Evolutionary conservation across 2,888 invertebrate genomes (phyloP), one percentile per base, ranked within the genome.

Genomic region (Microdon myrmicae): DNA sequence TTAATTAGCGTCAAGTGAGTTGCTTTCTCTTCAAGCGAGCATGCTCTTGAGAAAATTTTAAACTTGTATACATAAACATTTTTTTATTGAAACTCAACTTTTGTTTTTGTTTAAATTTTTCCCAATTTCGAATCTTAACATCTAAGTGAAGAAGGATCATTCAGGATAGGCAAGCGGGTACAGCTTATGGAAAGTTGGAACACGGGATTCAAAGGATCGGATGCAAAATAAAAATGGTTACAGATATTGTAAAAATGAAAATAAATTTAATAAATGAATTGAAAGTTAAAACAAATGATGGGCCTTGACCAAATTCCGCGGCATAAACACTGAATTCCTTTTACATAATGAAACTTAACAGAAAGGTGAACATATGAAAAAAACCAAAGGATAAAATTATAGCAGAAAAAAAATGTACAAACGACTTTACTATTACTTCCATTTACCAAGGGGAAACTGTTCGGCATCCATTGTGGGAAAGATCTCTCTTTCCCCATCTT

Each of bases 401-500:
- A 4, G 5, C 5, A 9, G 4, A 28, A 28, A 26, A 17, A 20
- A 23, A 16, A 82, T 82, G 81, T 39, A 43, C 23, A 56, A 43
- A 29, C n/a, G 10, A 39, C 22, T 22, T 45, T 32, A 25, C 43
- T 23, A 25, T 9, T 1, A 34, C 9, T 19, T 53, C 51, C 48
- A 68, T 68, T 73, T 73, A 73, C 72, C 72, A 68, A 68, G 70
- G 26, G 70, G 67, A 68, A 71, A 67, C 41, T 71, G 68, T 64
- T 68, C 71, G 34, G 45, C 54, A 55, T 68, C 68, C 44, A 68
- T 69, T 22, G 68, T 59, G 34, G 71, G 49, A 54, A 70, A 82
- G 74, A 86, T 85, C 76, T 86, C 84, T 70, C 82, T 83, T 71
- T 84, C 85, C 78, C 89, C 90, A 78, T 89, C 89, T 83, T 91